Evolutionary conservation across 1,140 invertebrate genomes (phyloP).

Genomic region (Phortica variegata): DNA sequence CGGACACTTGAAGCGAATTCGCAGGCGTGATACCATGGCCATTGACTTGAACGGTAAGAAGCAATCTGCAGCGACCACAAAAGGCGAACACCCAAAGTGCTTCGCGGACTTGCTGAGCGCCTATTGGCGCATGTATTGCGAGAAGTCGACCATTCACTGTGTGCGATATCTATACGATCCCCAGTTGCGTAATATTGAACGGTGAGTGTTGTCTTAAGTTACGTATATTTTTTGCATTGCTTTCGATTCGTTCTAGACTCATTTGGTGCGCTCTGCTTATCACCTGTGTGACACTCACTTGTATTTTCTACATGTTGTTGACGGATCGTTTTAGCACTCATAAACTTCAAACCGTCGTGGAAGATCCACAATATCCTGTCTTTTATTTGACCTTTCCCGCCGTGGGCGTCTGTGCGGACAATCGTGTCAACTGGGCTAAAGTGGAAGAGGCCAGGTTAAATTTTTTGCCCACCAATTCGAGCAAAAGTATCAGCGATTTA

Average conservation of each 20-base stretch:
- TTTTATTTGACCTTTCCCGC: constrained; percentile 70
- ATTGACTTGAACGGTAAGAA: no score
- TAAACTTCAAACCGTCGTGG: constrained; percentile 60
- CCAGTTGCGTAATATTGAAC: constrained; percentile 35
- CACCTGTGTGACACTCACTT: constrained; percentile 27
- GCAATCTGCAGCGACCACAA: no score
- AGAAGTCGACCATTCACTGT: constrained; percentile 44
- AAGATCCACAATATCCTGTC: constrained; percentile 67
- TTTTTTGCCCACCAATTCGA: constrained; percentile 35
- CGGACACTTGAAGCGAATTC: no score
- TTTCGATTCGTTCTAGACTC: constrained; percentile 15
- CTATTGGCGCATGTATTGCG: constrained; percentile 42
- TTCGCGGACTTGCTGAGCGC: constrained; percentile 23
- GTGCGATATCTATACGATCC: constrained; percentile 44
- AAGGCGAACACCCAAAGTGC: no score
- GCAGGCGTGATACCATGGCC: no score
- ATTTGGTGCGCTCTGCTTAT: constrained; percentile 36
- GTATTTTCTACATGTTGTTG: constrained; percentile 31
- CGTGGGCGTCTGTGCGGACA: constrained; percentile 68
- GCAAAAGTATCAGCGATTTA: constrained; percentile 12
- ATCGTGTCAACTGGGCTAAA: constrained; percentile 55
- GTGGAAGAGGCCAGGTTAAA: constrained; percentile 32
- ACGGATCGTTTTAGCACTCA: constrained; percentile 37
- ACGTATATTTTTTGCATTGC: no score
- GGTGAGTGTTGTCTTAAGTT: constrained; percentile 19